Base-by-base conservation (phyloP, 2,888 invertebrate genomes). In the Drosophila paramelanica region DNA sequence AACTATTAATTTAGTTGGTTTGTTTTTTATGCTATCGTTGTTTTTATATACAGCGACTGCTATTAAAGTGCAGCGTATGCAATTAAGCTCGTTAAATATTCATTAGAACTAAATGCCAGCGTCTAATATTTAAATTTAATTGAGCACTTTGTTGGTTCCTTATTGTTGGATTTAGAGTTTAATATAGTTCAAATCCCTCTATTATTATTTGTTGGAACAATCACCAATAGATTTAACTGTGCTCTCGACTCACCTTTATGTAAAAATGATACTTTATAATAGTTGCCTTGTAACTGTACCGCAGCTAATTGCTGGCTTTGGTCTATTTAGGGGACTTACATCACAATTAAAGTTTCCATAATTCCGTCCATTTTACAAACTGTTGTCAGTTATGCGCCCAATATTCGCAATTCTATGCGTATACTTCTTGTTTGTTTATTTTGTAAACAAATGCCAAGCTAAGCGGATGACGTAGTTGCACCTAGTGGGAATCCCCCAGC, bases 61-160 rank as follows among this genome's bases (percentile, higher is more conserved):
- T 56, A 23, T 61, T 59, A 52, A 50, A 57, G 43, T 45, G 47
- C 36, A 50, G 20, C 41, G 31, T 58, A 49, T 71, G 67, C 70
- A 84, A 88, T 88, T 82, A 79, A 66, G 55, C 62, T 67, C 61
- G 76, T 88, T 84, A 75, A 76, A 73, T 82, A 78, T 85, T 59
- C 68, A 82, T 71, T 88, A 69, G 71, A 67, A 25, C 36, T 47
- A 53, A 45, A 53, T 70, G 75, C 51, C 65, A 66, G 38, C 25
- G 31, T 62, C 67, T 47, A 42, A 64, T 73, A 83, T 79, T 81
- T 71, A 73, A 70, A 83, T 81, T 57, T 86, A 81, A 86, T 82
- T 86, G 81, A 38, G 52, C 50, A 43, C 51, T 60, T 41, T 23
- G 59, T 42, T 52, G 50, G 75, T 81, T 81, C 87, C 87, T 83